phyloP scores from a whole-genome alignment of 2,888 invertebrate genomes.

The Caenorhabditis sp. region DNA sequence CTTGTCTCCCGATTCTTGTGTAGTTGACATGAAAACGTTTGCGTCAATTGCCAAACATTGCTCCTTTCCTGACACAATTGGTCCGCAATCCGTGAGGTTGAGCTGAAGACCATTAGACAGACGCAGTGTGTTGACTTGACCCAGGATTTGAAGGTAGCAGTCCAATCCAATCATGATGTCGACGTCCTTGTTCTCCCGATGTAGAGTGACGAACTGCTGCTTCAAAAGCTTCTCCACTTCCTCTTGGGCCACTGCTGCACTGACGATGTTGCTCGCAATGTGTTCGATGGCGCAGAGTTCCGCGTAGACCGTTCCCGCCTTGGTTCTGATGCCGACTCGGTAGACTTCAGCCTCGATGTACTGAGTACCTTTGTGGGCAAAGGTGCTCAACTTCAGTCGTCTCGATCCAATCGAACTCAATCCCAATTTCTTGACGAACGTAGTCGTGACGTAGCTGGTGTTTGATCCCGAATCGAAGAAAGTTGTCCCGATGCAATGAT shows the following conservation, averaged over 20 bases:
- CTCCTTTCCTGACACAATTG: constrained; percentile 24
- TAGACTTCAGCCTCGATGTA: not conserved
- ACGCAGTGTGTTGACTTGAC: not conserved
- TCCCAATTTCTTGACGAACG: not conserved
- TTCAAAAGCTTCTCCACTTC: not conserved
- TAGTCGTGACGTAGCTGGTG: not conserved
- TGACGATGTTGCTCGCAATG: not conserved
- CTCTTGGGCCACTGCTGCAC: not conserved
- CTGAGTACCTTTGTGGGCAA: not conserved
- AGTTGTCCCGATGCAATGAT: not conserved
- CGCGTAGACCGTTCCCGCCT: not conserved
- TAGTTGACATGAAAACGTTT: not conserved
- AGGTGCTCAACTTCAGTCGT: not conserved
- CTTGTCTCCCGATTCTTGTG: not conserved
- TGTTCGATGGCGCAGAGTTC: not conserved
- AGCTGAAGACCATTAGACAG: constrained; percentile 13
- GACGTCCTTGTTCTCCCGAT: not conserved
- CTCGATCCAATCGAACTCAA: not conserved
- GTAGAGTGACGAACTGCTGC: not conserved
- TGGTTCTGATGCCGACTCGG: not conserved
- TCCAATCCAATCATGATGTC: constrained; percentile 30
- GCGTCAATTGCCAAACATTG: too few relatives aligned
- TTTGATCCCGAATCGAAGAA: constrained; percentile 28
- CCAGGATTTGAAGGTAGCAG: not conserved
- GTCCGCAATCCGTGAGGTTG: constrained; percentile 6